Base-by-base conservation (phyloP, 2,888 invertebrate species). In the Pammene aurita region DNA sequence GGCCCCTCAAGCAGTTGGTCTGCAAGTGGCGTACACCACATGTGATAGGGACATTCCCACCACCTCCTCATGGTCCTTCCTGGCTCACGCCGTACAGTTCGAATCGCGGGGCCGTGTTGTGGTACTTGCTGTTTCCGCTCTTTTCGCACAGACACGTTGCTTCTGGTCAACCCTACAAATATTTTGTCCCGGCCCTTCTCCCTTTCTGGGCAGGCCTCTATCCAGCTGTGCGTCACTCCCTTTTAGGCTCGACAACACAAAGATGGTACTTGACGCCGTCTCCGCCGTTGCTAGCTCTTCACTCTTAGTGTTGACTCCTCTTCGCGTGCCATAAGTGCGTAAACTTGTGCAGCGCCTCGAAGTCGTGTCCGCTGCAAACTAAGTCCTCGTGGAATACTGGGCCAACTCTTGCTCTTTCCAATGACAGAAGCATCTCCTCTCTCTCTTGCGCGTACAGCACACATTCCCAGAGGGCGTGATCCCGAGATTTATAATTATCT, bases 311-410 rank as follows among this genome's bases (percentile, higher is more conserved):
- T 2, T 6, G 7, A 0, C 48, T 48, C 16, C 48, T 16, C 48
- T 48, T 48, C 16, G 48, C 14, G 48, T 48, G 48, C 48, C 18
- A 48, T 7, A 16, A 16, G 16, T 48, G 48, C 48, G 48, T 16
- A 48, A 48, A 48, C 48, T 48, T 48, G 48, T 16, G 48, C 48
- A 48, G 6, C 18, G 48, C 48, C 1, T 48, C 48, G 16, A 48
- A 48, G 16, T 48, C 16, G 7, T 48, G 48, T 10, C 10, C 16
- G 13, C 35, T 4, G 18, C 18, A 50, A 16, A 18, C 18, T 18
- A 74, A 42, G 62, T 71, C 72, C 60, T 82, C 80, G 18, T 61
- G 60, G 16, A 35, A 46, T 5, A 48, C 18, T 9, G 50, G 50
- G 18, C 50, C 50, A 1, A 10, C 9, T 5, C 4, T 18, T 2